Percentiles rank a stretch among this genome's conserved stretches.
Evolutionary conservation across 2,888 invertebrate species (phyloP).

Genomic region (Pristionchus entomophagus): DNA sequence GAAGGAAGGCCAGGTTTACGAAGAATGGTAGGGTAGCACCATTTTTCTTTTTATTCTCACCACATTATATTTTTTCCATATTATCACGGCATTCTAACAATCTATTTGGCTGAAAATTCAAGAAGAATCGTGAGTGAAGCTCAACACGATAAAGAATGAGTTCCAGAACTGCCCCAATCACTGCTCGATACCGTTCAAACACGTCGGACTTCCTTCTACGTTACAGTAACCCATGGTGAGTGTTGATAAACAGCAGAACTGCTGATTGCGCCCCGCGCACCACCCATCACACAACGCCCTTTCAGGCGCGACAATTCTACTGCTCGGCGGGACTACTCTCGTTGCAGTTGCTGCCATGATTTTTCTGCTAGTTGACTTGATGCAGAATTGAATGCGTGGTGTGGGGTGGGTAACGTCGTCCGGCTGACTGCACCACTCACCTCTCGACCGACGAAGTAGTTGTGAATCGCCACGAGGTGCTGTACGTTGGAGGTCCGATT

Average conservation of each 20-base stretch:
- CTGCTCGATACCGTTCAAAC: neutral
- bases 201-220: neutral
- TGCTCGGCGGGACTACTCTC: slow-evolving; percentile 21
- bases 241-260: neutral
- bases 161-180: neutral
- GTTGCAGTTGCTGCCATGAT: neutral
- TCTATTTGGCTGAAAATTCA: too few species aligned
- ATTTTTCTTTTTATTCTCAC: too few species aligned
- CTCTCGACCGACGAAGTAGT: slow-evolving; percentile 95
- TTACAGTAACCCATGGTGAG: slow-evolving; percentile 23
- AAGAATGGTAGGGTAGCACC: slow-evolving; percentile 5
- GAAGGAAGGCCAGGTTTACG: neutral
- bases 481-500: slow-evolving; percentile 79
- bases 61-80: too few species aligned
- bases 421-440: slow-evolving; percentile 82
- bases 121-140: too few species aligned
- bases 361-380: neutral
- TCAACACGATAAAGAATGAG: neutral
- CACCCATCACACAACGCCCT: neutral
- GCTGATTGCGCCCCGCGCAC: neutral
- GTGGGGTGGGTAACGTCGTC: neutral
- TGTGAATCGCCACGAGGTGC: slow-evolving; percentile 96
- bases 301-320: neutral
- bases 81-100: too few species aligned
- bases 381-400: neutral